phyloP scores from a whole-genome alignment of 2,113 vertebrate genomes.

The Psammodynastes pulverulentus region DNA sequence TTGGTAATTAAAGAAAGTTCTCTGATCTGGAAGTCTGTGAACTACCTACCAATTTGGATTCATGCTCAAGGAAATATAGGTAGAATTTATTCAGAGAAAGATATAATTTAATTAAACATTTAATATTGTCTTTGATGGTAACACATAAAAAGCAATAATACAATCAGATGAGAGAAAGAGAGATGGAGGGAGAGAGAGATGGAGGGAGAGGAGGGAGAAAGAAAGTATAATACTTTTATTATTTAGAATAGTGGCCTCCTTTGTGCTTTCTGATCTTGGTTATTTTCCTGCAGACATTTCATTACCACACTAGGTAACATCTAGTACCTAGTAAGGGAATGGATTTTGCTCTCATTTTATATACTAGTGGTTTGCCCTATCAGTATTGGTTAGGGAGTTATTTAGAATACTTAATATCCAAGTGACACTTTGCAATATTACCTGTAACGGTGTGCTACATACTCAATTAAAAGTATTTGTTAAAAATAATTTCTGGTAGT shows the following conservation, averaged over 20 bases:
- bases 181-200: not conserved
- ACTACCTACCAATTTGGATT: not conserved
- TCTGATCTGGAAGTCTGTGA: not conserved
- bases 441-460: not conserved
- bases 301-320: not conserved
- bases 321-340: not conserved
- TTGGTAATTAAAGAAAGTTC: not conserved
- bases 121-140: not conserved
- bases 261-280: not conserved
- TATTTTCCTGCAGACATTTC: not conserved
- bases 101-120: not conserved
- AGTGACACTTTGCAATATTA: not conserved
- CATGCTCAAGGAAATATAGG: not conserved
- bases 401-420: not conserved
- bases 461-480: slow-evolving; percentile 6
- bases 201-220: not conserved
- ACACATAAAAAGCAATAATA: not conserved
- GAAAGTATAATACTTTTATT: not conserved
- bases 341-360: not conserved
- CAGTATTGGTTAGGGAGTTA: not conserved
- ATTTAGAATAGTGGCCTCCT: not conserved
- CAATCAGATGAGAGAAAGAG: not conserved
- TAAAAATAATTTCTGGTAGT: slow-evolving; percentile 7
- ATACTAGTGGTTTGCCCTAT: not conserved
- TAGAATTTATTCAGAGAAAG: not conserved